phyloP scores from a whole-genome alignment of 2,797 vertebrate species.

The Molossus alvarezi region DNA sequence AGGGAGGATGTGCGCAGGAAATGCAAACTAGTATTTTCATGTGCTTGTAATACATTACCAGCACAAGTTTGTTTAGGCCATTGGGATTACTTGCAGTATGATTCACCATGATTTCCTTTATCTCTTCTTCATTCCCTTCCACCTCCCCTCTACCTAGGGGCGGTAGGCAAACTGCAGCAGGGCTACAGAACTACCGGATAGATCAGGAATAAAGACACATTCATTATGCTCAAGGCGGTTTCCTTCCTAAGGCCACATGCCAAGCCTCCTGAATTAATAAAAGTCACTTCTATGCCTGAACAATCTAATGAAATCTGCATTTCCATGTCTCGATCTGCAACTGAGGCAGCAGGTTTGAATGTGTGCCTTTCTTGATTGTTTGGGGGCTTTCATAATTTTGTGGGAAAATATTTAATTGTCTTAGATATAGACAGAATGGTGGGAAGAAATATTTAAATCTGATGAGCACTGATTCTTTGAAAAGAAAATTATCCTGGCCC shows the following conservation, averaged over 20 bases:
- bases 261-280: neutral
- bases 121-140: neutral
- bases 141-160: neutral
- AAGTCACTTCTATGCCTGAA: neutral
- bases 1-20: neutral
- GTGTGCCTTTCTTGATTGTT: neutral
- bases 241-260: neutral
- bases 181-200: neutral
- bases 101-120: neutral
- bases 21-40: neutral
- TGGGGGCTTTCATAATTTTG: neutral
- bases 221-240: neutral
- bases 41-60: neutral
- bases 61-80: neutral
- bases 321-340: neutral
- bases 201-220: neutral
- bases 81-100: neutral
- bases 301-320: neutral
- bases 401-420: neutral
- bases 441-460: constrained; percentile 68
- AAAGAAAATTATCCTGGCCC: constrained; percentile 54
- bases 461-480: constrained; percentile 18
- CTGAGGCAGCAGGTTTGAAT: neutral
- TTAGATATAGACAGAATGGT: neutral
- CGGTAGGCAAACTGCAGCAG: neutral